Conservation (phyloP, 2,797 vertebrate genomes). For the Bradypus variegatus region DNA sequence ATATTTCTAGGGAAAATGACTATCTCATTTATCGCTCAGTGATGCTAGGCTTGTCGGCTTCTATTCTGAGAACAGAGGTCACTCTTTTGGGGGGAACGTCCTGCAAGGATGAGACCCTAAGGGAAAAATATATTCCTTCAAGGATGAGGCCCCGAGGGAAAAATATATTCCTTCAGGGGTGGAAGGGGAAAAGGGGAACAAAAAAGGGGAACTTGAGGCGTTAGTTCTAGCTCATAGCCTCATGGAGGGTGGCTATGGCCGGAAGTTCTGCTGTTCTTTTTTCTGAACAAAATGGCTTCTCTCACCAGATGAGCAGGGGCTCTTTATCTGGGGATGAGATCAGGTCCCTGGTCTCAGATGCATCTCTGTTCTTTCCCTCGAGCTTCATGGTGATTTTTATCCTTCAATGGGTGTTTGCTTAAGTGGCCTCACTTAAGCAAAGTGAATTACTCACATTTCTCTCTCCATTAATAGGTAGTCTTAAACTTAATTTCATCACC, state of each 20-base stretch:
- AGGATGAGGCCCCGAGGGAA: neutral
- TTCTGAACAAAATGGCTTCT: neutral
- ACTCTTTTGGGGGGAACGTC: neutral
- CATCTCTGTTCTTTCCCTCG: conserved; percentile 22
- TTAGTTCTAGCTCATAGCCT: neutral
- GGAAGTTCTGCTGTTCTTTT: neutral
- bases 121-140: neutral
- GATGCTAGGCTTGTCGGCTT: neutral
- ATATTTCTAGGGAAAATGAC: neutral
- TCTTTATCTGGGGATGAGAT: neutral
- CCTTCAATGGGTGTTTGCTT: conserved; percentile 26
- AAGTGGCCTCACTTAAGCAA: neutral
- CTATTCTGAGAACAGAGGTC: neutral
- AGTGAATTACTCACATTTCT: conserved; percentile 8
- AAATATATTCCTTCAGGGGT: neutral
- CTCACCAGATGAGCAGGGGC: neutral
- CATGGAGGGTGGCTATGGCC: neutral
- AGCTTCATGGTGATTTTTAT: conserved; percentile 28
- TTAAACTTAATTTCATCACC: conserved; percentile 43
- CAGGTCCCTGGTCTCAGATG: neutral
- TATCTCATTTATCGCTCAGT: neutral
- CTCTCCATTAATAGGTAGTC: conserved; percentile 42
- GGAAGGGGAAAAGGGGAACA: accelerated
- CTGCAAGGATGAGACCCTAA: neutral
- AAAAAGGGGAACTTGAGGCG: neutral